A percentile compares a stretch with the other conserved stretches of the same genome.
Conservation (phyloP, 2,888 invertebrate species). For the Thumatha senex region DNA sequence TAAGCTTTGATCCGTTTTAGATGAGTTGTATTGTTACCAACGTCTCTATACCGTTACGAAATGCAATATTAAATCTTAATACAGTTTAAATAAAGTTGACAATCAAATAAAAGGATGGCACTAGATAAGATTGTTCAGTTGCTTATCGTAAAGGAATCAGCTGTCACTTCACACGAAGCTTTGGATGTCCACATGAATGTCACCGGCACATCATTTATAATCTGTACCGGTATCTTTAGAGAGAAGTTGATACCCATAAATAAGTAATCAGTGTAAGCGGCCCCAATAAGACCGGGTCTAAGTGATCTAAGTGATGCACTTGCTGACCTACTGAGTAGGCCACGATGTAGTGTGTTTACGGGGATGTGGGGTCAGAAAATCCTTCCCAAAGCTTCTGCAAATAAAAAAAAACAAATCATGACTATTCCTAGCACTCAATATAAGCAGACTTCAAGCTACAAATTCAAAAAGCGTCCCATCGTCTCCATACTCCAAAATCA, state of each 20-base stretch:
- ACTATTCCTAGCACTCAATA: no score
- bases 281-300: neutral
- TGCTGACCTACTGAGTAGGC: no score
- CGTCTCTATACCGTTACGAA: slow-evolving; percentile 19
- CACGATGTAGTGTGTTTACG: no score
- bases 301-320: neutral
- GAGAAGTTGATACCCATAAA: slow-evolving; percentile 26
- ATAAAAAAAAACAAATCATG: no score
- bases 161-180: slow-evolving; percentile 75
- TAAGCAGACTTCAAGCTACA: no score
- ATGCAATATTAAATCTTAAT: slow-evolving; percentile 35
- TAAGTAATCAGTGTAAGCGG: slow-evolving; percentile 9
- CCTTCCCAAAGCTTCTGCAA: no score
- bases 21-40: slow-evolving; percentile 59
- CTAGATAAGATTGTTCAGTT: slow-evolving; percentile 33
- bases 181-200: slow-evolving; percentile 57
- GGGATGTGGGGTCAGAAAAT: no score
- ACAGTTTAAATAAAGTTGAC: slow-evolving; percentile 22
- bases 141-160: slow-evolving; percentile 64
- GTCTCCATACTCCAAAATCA: no score
- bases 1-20: slow-evolving; percentile 64
- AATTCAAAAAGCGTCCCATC: no score
- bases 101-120: slow-evolving; percentile 5
- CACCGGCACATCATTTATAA: slow-evolving; percentile 40
- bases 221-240: slow-evolving; percentile 26